Conservation (phyloP, 2,888 invertebrate species). For the Lydus trimaculatus region DNA sequence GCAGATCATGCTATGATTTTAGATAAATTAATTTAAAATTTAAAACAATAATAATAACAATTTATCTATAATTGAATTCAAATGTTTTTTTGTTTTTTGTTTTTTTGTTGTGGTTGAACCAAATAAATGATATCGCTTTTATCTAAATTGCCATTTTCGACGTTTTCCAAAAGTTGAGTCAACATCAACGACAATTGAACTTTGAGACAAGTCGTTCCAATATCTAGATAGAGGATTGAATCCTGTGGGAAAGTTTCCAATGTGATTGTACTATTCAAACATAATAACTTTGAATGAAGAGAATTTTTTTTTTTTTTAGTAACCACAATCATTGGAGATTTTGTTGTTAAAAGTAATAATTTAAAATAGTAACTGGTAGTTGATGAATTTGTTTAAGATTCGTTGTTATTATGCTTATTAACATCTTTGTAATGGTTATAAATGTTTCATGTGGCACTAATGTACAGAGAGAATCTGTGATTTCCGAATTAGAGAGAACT, state of each 20-base stretch:
- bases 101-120: neutral
- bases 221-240: conserved; percentile 1
- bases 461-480: neutral
- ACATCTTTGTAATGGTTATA: too few species aligned
- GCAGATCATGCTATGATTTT: neutral
- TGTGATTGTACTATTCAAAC: neutral
- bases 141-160: neutral
- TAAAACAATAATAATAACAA: too few species aligned
- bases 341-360: too few species aligned
- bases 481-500: neutral
- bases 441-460: neutral
- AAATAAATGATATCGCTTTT: neutral
- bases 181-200: conserved; percentile 1
- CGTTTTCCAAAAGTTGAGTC: neutral
- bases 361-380: too few species aligned
- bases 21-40: neutral
- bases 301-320: too few species aligned
- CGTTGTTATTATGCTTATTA: too few species aligned
- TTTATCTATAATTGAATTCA: neutral
- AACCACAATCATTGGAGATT: neutral
- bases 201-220: neutral
- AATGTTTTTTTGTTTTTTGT: neutral
- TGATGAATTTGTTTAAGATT: too few species aligned
- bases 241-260: neutral
- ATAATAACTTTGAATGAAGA: neutral